Percentiles rank a stretch among this genome's conserved stretches.
Conservation (phyloP, 2,888 invertebrate species). For the Ametastegia equiseti region DNA sequence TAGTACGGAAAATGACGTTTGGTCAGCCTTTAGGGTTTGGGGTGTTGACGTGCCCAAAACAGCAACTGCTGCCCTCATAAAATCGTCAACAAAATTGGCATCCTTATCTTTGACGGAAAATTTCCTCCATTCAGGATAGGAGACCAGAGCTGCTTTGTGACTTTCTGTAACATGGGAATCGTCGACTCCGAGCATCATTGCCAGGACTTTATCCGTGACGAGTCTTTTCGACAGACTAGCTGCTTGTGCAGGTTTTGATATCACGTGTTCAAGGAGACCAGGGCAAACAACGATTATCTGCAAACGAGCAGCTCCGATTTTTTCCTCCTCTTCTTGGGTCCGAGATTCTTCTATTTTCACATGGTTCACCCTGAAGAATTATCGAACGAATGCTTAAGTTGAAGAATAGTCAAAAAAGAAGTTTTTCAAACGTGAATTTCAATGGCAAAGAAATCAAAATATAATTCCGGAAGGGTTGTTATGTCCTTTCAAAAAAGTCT, state of each 20-base stretch:
- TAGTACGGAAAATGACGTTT: constrained; percentile 84
- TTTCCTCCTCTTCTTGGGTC: constrained; percentile 78
- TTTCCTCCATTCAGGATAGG: constrained; percentile 89
- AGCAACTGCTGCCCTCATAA: constrained; percentile 89
- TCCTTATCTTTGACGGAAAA: constrained; percentile 90
- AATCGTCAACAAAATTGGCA: constrained; percentile 89
- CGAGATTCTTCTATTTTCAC: constrained; percentile 85
- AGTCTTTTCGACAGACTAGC: constrained; percentile 79
- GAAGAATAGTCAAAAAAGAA: no score
- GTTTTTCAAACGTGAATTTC: no score
- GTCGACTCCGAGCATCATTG: constrained; percentile 88
- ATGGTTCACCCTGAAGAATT: constrained; percentile 82
- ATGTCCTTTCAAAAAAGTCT: no score
- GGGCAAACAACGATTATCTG: constrained; percentile 91
- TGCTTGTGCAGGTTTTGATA: constrained; percentile 78
- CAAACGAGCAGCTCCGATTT: constrained; percentile 82
- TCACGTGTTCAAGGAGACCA: constrained; percentile 81
- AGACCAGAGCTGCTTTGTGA: constrained; percentile 83
- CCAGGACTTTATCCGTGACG: constrained; percentile 85
- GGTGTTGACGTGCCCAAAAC: constrained; percentile 79
- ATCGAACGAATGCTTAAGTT: no score
- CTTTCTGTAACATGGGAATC: constrained; percentile 84
- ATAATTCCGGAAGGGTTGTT: no score
- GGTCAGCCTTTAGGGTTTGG: constrained; percentile 74
- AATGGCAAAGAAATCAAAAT: no score